Percentiles rank a stretch among this genome's conserved stretches.
Evolutionary conservation across 2,113 vertebrate species (phyloP).

Genomic region (Hydrolagus affinis): DNA sequence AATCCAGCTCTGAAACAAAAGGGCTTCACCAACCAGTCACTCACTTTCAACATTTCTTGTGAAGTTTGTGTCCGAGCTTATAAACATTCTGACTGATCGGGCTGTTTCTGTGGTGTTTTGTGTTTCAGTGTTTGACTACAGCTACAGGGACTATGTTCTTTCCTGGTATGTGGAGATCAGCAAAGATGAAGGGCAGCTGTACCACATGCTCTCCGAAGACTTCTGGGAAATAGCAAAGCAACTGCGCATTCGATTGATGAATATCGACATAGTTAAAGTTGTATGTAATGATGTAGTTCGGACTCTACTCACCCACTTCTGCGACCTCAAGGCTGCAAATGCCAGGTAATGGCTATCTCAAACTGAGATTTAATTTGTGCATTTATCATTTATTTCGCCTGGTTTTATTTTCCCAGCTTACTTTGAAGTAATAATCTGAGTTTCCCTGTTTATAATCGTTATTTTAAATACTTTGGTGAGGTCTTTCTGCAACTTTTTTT

Average conservation of each 20-base stretch:
- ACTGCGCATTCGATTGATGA: slow-evolving; percentile 70
- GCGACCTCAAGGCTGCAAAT: slow-evolving; percentile 85
- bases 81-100: background rate
- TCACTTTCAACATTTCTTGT: background rate
- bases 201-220: slow-evolving; percentile 86
- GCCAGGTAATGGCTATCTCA: slow-evolving; percentile 63
- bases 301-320: slow-evolving; percentile 82
- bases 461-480: no score
- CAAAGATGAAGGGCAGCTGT: slow-evolving; percentile 80
- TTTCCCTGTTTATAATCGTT: no score
- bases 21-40: background rate
- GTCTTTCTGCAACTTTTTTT: no score
- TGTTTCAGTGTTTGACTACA: slow-evolving; percentile 83
- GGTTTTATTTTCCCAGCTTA: background rate
- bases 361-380: background rate
- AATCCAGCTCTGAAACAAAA: background rate
- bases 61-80: background rate
- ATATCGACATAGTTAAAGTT: slow-evolving; percentile 81
- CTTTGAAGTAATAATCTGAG: no score
- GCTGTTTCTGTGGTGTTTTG: slow-evolving; percentile 37
- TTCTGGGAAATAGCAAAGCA: slow-evolving; percentile 87
- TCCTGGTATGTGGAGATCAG: slow-evolving; percentile 87
- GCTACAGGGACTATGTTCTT: slow-evolving; percentile 88
- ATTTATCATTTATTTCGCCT: background rate
- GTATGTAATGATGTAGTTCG: slow-evolving; percentile 84